phyloP scores from a whole-genome alignment of 2,113 vertebrate genomes.

The Sceloporus tristichus region DNA sequence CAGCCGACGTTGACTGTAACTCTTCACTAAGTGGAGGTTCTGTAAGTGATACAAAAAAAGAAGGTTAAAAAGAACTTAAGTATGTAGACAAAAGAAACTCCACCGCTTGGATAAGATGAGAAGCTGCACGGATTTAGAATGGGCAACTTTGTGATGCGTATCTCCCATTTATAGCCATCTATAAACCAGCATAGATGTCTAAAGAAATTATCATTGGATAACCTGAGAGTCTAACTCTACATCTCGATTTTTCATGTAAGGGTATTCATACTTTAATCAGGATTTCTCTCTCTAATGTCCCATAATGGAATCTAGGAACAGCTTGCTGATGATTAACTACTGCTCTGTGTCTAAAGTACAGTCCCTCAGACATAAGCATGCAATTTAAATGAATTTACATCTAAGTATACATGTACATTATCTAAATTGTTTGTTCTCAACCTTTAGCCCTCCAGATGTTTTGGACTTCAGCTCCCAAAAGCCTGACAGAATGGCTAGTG shows the following conservation, averaged over 20 bases:
- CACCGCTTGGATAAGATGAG: background rate
- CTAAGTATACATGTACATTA: background rate
- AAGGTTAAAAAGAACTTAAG: slow-evolving; percentile 1
- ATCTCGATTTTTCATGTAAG: slow-evolving; percentile 45
- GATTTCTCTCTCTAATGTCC: background rate
- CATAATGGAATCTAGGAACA: background rate
- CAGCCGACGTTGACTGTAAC: slow-evolving; percentile 82
- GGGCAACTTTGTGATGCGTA: slow-evolving; percentile 7
- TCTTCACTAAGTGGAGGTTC: slow-evolving; percentile 86
- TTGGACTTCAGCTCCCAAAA: too few relatives aligned
- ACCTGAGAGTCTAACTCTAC: background rate
- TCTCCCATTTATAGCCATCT: slow-evolving; percentile 24
- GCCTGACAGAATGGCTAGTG: too few relatives aligned
- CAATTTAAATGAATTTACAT: background rate
- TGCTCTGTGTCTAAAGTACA: background rate
- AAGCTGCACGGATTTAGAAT: background rate
- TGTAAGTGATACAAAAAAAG: slow-evolving; percentile 59
- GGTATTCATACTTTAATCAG: slow-evolving; percentile 1
- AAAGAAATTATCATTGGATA: slow-evolving; percentile 34
- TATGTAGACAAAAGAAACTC: background rate
- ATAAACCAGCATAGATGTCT: background rate
- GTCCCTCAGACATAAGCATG: background rate
- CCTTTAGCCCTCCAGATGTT: too few relatives aligned
- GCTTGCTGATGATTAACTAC: background rate
- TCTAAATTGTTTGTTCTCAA: too few relatives aligned